Evolutionary conservation across 2,888 invertebrate species (phyloP), one percentile per base, ranked within the genome.

Genomic region (Smittia sp.): DNA sequence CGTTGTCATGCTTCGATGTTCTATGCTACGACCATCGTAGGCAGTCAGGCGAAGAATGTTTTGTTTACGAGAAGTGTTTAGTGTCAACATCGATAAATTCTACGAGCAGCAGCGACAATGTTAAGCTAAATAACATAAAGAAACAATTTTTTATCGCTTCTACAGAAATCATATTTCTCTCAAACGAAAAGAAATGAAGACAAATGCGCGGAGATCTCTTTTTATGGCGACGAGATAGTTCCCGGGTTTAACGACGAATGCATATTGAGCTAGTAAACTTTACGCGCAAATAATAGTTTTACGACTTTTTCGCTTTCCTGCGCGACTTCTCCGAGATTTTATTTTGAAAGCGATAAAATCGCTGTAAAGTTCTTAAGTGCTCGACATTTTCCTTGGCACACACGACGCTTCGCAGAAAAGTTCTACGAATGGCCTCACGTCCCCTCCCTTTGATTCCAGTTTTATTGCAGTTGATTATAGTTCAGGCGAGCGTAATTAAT

Each of bases 241-340:
- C 32, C n/a, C 46, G 24, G 46, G n/a, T 68, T 41, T 24, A 70
- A 70, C 25, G 32, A 24, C 68, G 24, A 68, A 38, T 46, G 68
- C 46, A 68, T 25, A 68, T 27, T 54, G 52, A 69, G 18, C 18
- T 32, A 20, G 20, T 70, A 70, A 70, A 70, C 32, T 70, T 70
- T 70, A 70, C 46, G 58, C 70, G 70, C 70, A 70, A 70, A 70
- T 70, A 70, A 70, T 70, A 70, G 70, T 70, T 70, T 70, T 58
- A 70, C 32, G 54, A 32, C 70, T 18, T 32, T 52, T 15, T 41
- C 27, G 41, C n/a, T 27, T 39, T 15, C 7, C 13, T n/a, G 13
- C 13, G 46, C 46, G 46, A 46, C 11, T n/a, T 46, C 46, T n/a
- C 6, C 3, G 46, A 15, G 15, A 46, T 13, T 32, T 65, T 32